phyloP scores from a whole-genome alignment of 2,797 vertebrate genomes.

The Ibycter americanus region DNA sequence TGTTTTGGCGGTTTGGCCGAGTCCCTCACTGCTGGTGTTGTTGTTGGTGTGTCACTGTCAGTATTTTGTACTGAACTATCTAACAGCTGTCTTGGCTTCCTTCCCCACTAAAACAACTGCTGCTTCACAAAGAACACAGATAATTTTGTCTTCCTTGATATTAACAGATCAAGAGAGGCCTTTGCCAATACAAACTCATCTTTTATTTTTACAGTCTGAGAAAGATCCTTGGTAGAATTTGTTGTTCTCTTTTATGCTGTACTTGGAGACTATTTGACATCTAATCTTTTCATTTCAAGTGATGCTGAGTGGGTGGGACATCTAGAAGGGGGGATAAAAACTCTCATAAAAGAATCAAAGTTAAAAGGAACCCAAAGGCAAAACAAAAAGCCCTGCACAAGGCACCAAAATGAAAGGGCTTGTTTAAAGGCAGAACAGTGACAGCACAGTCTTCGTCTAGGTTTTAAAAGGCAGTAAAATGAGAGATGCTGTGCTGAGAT shows the following conservation, averaged over 20 bases:
- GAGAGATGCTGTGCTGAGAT: not conserved
- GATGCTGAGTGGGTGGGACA: conserved; percentile 49
- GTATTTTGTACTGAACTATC: conserved; percentile 57
- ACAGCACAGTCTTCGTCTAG: not conserved
- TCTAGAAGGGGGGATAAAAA: conserved; percentile 9
- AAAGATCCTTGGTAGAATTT: conserved; percentile 41
- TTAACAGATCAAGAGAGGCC: conserved; percentile 50
- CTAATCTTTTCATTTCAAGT: conserved; percentile 33
- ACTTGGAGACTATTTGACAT: conserved; percentile 23
- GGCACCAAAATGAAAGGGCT: conserved; percentile 34
- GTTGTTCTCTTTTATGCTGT: conserved; percentile 28
- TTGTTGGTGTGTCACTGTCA: conserved; percentile 49
- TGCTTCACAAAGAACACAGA: conserved; percentile 64
- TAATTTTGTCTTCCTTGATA: conserved; percentile 67
- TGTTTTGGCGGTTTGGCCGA: not conserved
- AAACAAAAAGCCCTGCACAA: conserved; percentile 44
- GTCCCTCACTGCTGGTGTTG: conserved; percentile 21
- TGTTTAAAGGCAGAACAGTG: conserved; percentile 34
- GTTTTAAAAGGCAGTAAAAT: conserved; percentile 12
- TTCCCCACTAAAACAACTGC: conserved; percentile 55
- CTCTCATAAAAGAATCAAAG: conserved; percentile 35
- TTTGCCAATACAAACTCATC: conserved; percentile 56
- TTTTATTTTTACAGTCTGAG: conserved; percentile 58
- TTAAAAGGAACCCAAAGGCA: conserved; percentile 39
- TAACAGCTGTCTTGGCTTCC: conserved; percentile 53